These are phyloP conservation scores for Tokudaia tokunoshimensis DNA, from an alignment of 2,797 vertebrate genomes.

Conservation along the genomic window DNA sequence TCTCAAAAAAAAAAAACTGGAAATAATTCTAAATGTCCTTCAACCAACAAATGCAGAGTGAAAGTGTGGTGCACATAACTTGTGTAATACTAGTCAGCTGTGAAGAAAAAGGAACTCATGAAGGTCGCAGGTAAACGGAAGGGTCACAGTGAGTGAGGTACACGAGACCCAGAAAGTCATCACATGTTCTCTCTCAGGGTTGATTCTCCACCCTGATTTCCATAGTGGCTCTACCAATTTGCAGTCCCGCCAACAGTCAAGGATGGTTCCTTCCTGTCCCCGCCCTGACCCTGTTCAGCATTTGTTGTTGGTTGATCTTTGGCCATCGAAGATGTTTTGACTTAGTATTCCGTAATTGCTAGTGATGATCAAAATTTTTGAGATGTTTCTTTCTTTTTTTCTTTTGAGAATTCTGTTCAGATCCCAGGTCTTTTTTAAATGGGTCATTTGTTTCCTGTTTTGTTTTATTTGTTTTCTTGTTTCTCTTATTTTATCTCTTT, in stretches of 20 bases:
- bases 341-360: background rate
- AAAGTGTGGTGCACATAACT: background rate
- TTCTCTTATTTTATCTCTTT: background rate
- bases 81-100: background rate
- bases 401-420: background rate
- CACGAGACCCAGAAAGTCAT: background rate
- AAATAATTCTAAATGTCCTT: too few species aligned
- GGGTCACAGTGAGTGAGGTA: background rate
- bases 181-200: background rate
- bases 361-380: background rate
- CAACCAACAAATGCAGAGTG: too few species aligned
- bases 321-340: background rate
- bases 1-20: background rate
- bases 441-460: background rate
- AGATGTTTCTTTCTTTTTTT: background rate
- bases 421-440: background rate
- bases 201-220: background rate
- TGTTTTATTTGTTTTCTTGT: background rate
- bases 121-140: background rate
- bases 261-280: background rate
- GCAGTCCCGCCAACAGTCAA: background rate
- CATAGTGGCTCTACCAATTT: background rate
- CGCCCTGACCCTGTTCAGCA: background rate
- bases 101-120: background rate
- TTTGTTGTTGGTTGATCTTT: background rate